Base-by-base conservation (phyloP, 2,113 vertebrate genomes). In the Cryptomyrus ogoouensis region DNA sequence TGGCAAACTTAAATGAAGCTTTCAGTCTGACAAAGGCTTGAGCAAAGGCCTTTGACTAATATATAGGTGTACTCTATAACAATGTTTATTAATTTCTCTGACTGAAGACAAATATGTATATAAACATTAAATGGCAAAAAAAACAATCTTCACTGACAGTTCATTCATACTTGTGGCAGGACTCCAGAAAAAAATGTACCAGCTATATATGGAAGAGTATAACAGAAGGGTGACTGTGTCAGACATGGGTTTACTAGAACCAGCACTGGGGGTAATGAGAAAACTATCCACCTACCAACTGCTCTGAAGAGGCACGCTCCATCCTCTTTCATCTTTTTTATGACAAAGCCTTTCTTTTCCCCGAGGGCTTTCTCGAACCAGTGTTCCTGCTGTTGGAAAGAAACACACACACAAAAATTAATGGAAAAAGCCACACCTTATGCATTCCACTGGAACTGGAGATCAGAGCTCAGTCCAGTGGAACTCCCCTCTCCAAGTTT, bases 311-410 rank as follows among this genome's bases (percentile, higher is more conserved):
- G 95, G 95, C 98, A 98, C 31, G 98, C 98, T 9, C 98, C 98
- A 1, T 98, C 98, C 93, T 98, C 97, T 94, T 98, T 98, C 98
- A 98, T 98, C 92, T 97, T 97, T 93, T 98, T 98, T 92, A 98
- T 98, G 92, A 98, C 97, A 87, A 98, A 98, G 88, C 98, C 97
- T 95, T 98, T 98, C 95, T 98, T 98, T 94, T 98, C 98, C 90
- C 94, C 86, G 90, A 98, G 95, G 89, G 96, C 95, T 93, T 98
- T 98, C 94, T 98, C 98, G 93, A 98, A 98, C 96, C 98, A 97
- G 95, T 97, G 96, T 92, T 98, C 98, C 96, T 98, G 97, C 98
- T 98, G 93, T 90, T 91, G 27, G 89, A 90, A 89, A 90, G 21
- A 89, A 44, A 88, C 83, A 84, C 50, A 31, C 50, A 53, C 74